Evolutionary conservation across 2,888 invertebrate species (phyloP).

Genomic region (Pristionchus mayeri): DNA sequence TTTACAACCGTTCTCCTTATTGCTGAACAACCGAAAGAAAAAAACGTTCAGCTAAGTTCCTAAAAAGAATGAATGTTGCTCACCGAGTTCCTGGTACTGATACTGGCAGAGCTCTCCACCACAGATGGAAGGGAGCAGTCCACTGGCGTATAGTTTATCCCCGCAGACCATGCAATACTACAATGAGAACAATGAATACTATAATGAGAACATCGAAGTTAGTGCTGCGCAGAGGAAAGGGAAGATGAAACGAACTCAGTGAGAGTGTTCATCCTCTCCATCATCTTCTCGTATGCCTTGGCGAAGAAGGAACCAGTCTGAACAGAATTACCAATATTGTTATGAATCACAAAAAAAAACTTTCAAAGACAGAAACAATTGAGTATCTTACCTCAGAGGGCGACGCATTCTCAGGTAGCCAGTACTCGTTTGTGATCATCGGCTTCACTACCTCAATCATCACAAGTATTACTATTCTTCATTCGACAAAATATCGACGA

Average conservation of each 20-base stretch:
- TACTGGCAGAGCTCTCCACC: background rate
- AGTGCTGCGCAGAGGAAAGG: too few relatives aligned
- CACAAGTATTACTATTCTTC: background rate
- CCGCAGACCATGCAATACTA: slow-evolving; percentile 33
- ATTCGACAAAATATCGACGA: too few relatives aligned
- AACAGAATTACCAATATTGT: background rate
- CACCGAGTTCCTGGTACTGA: slow-evolving; percentile 45
- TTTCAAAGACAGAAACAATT: background rate
- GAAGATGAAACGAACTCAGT: background rate
- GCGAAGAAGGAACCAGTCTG: slow-evolving; percentile 2
- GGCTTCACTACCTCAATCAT: background rate
- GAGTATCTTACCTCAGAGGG: background rate
- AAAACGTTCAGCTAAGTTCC: too few relatives aligned
- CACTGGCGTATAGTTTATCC: background rate
- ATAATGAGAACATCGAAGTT: background rate
- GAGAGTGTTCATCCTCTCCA: background rate
- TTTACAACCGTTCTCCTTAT: too few relatives aligned
- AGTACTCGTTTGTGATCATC: background rate
- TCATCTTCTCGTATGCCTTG: background rate
- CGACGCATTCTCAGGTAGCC: background rate
- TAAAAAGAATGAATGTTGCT: too few relatives aligned
- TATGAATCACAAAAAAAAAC: too few relatives aligned
- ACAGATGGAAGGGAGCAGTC: slow-evolving; percentile 18
- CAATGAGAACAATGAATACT: background rate
- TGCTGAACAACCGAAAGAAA: too few relatives aligned